Conservation (phyloP, 2,113 vertebrate genomes). For the Erinaceus europaeus region DNA sequence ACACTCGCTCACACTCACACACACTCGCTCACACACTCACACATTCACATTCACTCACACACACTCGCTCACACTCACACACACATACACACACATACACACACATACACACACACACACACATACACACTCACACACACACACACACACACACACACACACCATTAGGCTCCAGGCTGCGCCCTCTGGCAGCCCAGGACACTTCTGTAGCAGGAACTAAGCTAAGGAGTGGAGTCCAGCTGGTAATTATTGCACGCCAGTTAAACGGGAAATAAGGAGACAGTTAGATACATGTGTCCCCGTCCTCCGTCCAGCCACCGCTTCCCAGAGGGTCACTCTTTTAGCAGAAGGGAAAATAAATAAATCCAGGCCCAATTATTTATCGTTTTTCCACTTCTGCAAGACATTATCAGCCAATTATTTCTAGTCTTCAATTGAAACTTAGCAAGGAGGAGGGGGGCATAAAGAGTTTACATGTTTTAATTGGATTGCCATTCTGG, state of each 20-base stretch:
- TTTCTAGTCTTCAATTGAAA: constrained; percentile 2
- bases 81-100: too few relatives aligned
- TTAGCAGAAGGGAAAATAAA: not conserved
- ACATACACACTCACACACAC: too few relatives aligned
- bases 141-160: too few relatives aligned
- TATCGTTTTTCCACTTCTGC: not conserved
- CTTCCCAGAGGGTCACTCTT: not conserved
- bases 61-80: too few relatives aligned
- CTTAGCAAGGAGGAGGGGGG: constrained; percentile 17
- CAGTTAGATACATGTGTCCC: not conserved
- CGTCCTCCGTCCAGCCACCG: too few relatives aligned
- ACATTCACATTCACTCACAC: too few relatives aligned
- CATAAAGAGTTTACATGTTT: constrained; percentile 5
- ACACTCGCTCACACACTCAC: too few relatives aligned
- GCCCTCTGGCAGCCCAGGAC: too few relatives aligned
- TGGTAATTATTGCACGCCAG: constrained; percentile 34
- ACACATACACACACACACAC: too few relatives aligned
- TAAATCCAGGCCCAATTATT: not conserved
- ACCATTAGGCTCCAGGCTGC: too few relatives aligned
- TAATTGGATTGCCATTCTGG: constrained; percentile 26
- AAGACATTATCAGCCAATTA: constrained; percentile 16
- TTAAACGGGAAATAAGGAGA: constrained; percentile 11
- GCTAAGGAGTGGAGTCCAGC: not conserved
- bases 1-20: too few relatives aligned
- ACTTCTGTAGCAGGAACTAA: not conserved